Evolutionary conservation across 2,797 vertebrate genomes (phyloP).

Genomic region (Liparis tanakae): DNA sequence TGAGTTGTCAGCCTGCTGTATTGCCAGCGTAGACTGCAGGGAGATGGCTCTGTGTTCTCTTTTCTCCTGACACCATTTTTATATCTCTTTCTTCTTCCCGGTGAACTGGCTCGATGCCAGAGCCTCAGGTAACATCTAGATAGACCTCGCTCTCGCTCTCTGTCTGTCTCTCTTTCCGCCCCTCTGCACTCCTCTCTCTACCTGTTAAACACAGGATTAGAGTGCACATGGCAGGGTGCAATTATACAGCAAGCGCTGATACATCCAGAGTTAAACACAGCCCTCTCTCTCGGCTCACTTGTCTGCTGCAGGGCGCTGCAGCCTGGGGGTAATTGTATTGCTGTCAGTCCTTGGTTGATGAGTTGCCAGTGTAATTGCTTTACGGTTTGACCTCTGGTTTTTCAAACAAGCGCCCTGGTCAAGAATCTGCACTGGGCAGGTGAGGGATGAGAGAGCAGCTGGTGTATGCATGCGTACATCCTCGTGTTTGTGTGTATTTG

Average conservation of each 20-base stretch:
- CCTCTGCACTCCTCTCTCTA: conserved; percentile 53
- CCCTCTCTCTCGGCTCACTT: conserved; percentile 52
- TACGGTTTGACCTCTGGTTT: conserved; percentile 79
- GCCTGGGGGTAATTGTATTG: conserved; percentile 78
- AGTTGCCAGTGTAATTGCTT: conserved; percentile 79
- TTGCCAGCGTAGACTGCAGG: conserved; percentile 50
- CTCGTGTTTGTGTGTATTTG: conserved; percentile 23
- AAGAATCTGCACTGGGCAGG: conserved; percentile 69
- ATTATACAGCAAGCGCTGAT: conserved; percentile 65
- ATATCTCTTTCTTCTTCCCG: conserved; percentile 44
- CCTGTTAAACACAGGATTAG: conserved; percentile 76
- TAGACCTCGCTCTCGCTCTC: conserved; percentile 32
- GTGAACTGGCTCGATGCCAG: conserved; percentile 44
- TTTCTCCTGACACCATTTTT: conserved; percentile 44
- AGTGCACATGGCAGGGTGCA: conserved; percentile 70
- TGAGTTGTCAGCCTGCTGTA: conserved; percentile 45
- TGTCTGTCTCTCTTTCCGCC: conserved; percentile 13
- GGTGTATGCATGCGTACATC: conserved; percentile 31
- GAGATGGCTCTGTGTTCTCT: conserved; percentile 45
- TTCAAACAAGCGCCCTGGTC: conserved; percentile 77
- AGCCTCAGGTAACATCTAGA: conserved; percentile 58
- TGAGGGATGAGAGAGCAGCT: conserved; percentile 62
- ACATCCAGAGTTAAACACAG: conserved; percentile 66
- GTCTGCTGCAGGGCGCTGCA: conserved; percentile 56
- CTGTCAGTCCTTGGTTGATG: conserved; percentile 79